These are phyloP conservation scores for Saccostrea echinata DNA, from an alignment of 1,140 invertebrate genomes.

Conservation along the genomic window DNA sequence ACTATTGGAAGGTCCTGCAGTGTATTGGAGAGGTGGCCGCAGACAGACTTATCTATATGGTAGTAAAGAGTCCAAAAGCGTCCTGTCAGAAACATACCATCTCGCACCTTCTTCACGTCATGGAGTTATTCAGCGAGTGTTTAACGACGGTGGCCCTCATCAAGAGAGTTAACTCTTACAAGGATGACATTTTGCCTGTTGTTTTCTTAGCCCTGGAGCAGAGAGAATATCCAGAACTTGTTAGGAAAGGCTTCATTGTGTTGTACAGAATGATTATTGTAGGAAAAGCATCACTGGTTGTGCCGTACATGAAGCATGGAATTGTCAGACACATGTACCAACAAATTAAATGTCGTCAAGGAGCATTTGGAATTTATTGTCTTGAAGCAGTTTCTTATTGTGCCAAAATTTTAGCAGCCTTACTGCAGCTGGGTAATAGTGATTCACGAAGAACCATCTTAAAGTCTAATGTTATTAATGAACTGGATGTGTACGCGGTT, in stretches of 20 bases:
- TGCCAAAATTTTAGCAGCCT: conserved; percentile 51
- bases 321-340: conserved; percentile 57
- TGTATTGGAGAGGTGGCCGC: conserved; percentile 58
- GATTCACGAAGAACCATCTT: conserved; percentile 44
- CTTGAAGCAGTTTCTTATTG: conserved; percentile 48
- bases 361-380: conserved; percentile 36
- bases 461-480: conserved; percentile 51
- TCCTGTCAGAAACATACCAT: conserved; percentile 54
- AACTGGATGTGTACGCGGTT: conserved; percentile 49
- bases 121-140: conserved; percentile 59
- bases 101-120: conserved; percentile 47
- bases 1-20: conserved; percentile 64
- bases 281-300: conserved; percentile 49
- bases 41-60: conserved; percentile 44
- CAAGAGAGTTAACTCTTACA: conserved; percentile 52
- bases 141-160: conserved; percentile 57
- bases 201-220: conserved; percentile 57
- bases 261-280: conserved; percentile 56
- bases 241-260: conserved; percentile 38
- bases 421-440: conserved; percentile 48
- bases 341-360: conserved; percentile 49
- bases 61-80: conserved; percentile 49
- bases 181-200: conserved; percentile 49
- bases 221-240: conserved; percentile 48
- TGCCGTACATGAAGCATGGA: conserved; percentile 51